Percentiles rank a stretch among this genome's conserved stretches.
phyloP scores from a whole-genome alignment of 2,888 invertebrate genomes.

The Apodemia mormo region DNA sequence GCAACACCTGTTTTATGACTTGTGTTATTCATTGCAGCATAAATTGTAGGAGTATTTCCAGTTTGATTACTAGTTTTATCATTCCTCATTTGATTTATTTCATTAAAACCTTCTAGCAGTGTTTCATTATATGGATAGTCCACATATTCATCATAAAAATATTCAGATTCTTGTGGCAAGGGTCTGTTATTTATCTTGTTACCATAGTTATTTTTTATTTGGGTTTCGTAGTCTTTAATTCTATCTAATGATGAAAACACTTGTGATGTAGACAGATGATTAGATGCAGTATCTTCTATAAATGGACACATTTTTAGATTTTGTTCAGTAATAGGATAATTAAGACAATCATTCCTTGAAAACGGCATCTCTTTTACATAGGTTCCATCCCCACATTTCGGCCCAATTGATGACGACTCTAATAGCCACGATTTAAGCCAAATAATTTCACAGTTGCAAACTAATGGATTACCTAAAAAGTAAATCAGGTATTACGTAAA shows the following conservation, averaged over 20 bases:
- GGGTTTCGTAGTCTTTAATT: slow-evolving; percentile 70
- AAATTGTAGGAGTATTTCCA: slow-evolving; percentile 75
- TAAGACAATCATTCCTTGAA: slow-evolving; percentile 85
- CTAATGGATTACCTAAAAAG: slow-evolving; percentile 89
- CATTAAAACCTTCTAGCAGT: slow-evolving; percentile 60
- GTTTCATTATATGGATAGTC: slow-evolving; percentile 88
- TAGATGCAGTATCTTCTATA: slow-evolving; percentile 82
- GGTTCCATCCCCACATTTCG: slow-evolving; percentile 89
- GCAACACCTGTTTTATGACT: slow-evolving; percentile 58
- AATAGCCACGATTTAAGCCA: slow-evolving; percentile 93
- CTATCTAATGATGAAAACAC: slow-evolving; percentile 82
- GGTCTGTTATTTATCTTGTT: slow-evolving; percentile 81
- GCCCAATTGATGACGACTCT: slow-evolving; percentile 88
- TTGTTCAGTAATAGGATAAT: slow-evolving; percentile 68
- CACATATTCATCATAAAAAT: slow-evolving; percentile 91
- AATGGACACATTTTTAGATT: slow-evolving; percentile 82
- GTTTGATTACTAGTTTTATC: slow-evolving; percentile 59
- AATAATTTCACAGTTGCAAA: slow-evolving; percentile 90
- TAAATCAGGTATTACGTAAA: slow-evolving; percentile 20
- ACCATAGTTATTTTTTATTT: slow-evolving; percentile 67
- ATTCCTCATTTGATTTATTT: slow-evolving; percentile 45
- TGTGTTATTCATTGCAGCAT: slow-evolving; percentile 59
- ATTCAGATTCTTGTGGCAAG: slow-evolving; percentile 89
- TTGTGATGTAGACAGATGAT: slow-evolving; percentile 78
- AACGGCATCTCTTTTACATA: slow-evolving; percentile 87